Percentiles rank a stretch among this genome's conserved stretches.
These are phyloP conservation scores for Apamea sordens DNA, from an alignment of 2,888 invertebrate genomes.

Conservation along the genomic window DNA sequence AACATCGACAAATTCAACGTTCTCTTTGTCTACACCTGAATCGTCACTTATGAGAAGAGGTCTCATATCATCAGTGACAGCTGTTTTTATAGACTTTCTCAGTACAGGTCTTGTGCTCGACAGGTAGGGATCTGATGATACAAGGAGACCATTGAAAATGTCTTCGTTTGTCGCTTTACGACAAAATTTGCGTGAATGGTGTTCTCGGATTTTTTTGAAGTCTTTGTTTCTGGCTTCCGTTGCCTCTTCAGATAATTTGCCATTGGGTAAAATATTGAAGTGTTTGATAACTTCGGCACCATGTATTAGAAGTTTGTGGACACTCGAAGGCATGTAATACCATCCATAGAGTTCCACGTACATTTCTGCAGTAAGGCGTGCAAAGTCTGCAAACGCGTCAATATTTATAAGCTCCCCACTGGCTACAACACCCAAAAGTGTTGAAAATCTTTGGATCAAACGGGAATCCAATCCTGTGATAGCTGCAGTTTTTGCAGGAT, in stretches of 20 bases:
- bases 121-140: constrained; percentile 1
- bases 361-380: no score
- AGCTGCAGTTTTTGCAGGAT: background rate
- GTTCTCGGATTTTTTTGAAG: constrained; percentile 1
- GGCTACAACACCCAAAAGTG: no score
- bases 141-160: constrained; percentile 6
- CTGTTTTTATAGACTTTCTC: background rate
- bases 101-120: background rate
- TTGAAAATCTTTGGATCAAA: background rate
- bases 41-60: background rate
- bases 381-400: no score
- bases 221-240: constrained; percentile 4
- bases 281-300: background rate
- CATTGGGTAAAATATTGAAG: background rate
- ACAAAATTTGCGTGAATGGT: constrained; percentile 1
- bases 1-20: background rate
- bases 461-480: background rate
- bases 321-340: background rate
- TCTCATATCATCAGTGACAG: constrained; percentile 2
- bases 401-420: background rate
- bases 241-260: constrained; percentile 2
- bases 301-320: background rate
- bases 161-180: background rate
- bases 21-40: background rate
- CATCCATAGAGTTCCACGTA: no score